Evolutionary conservation across 2,888 invertebrate genomes (phyloP), one percentile per base, ranked within the genome.

Genomic region (Phania funesta): DNA sequence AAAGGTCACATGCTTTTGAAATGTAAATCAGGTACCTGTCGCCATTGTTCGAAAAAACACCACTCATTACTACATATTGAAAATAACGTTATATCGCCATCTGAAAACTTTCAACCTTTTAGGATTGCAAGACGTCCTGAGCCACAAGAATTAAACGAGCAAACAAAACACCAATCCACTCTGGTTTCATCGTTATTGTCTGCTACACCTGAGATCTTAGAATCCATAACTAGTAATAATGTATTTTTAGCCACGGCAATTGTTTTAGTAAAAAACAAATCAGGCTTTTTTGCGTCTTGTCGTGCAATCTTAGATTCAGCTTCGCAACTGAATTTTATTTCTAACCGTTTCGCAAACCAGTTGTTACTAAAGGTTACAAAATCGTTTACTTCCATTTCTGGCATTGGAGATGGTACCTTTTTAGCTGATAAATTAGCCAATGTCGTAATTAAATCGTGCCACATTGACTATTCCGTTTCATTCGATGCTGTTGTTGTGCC

Each of bases 401-500:
- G 73, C 4, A 75, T 84, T 9, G 83, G 78, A 0, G 64, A 80
- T 29, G 64, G 68, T 24, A 26, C 13, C 20, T 32, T 77, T n/a
- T 18, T 41, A 32, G n/a, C n/a, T n/a, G n/a, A n/a, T n/a, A n/a
- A n/a, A n/a, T n/a, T n/a, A n/a, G n/a, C n/a, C n/a, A n/a, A n/a
- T n/a, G n/a, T n/a, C n/a, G n/a, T n/a, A n/a, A n/a, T n/a, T n/a
- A n/a, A n/a, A n/a, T n/a, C n/a, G 32, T 71, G 52, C 76, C 32
- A 76, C n/a, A n/a, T n/a, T n/a, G 64, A 24, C 44, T 65, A 52
- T 41, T 44, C 32, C 3, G 6, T 58, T 18, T 29, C 62, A 1
- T 52, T 85, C 41, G 48, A 77, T 54, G 84, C 85, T 5, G 52
- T 80, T 8, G 65, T 84, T 7, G 70, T 81, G 16, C 75, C 83